Base-by-base conservation (phyloP, 2,797 vertebrate species). In the Gadopsis bispinosus region DNA sequence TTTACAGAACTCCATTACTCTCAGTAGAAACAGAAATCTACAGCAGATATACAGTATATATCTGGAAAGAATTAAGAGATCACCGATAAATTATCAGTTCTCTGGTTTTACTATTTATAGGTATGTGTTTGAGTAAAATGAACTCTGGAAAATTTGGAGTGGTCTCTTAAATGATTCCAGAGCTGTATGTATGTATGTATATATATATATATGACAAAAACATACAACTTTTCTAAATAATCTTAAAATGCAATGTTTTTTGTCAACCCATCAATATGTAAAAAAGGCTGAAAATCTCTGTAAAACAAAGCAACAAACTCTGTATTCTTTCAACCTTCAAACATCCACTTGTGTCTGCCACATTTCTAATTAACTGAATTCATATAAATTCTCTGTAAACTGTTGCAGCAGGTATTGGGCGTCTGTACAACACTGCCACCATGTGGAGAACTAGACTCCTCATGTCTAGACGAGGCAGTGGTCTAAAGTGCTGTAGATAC, bases 361-460 rank as follows among this genome's bases (percentile, higher is more conserved):
- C 37, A 35, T 17, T 20, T 14, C 22, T 6, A 60, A 20, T 22
- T 12, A 76, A 10, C 0, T 12, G 0, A 31, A 51, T n/a, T 0
- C 1, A 33, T 29, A 29, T 7, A 3, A 20, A 3, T 8, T 26
- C 14, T 37, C 16, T 37, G 9, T 53, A 2, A 35, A 54, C 5
- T 35, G 0, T 1, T 14, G 26, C 2, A 31, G 50, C 20, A 50
- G 19, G 22, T 22, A 8, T 16, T 33, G n/a, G 10, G 7, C 33
- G 41, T 22, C 41, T 70, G 71, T 37, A 26, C 87, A 87, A 86
- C 79, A 90, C 72, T 88, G 80, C 90, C 90, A 61, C 73, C 90
- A 26, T 48, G 80, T 90, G 92, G 88, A 73, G 1, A 16, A 26
- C 2, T 1, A 31, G 4, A 19, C 26, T 19, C 50, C 14, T 39